Percentiles rank a stretch among this genome's conserved stretches.
Evolutionary conservation across 2,797 vertebrate genomes (phyloP).

Genomic region (Squalus acanthias): DNA sequence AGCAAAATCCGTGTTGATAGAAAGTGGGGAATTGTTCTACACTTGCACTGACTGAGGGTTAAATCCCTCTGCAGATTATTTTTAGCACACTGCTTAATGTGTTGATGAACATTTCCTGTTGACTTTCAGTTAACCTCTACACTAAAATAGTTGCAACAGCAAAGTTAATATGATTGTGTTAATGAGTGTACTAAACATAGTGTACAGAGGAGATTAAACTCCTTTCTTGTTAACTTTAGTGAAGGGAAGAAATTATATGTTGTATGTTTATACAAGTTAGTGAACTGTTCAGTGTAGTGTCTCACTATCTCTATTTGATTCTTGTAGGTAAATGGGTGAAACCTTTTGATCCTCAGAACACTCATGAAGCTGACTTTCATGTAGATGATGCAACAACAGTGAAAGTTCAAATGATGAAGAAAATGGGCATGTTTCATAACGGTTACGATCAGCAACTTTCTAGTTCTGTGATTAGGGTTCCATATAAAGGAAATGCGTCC

Average conservation of each 20-base stretch:
- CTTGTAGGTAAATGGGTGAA: slow-evolving; percentile 71
- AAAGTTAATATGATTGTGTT: not conserved
- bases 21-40: not conserved
- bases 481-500: slow-evolving; percentile 72
- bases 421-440: slow-evolving; percentile 60
- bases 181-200: too few relatives aligned
- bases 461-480: slow-evolving; percentile 68
- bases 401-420: slow-evolving; percentile 82
- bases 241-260: not conserved
- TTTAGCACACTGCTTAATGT: not conserved
- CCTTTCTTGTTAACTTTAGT: not conserved
- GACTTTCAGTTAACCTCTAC: not conserved
- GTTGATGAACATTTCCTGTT: not conserved
- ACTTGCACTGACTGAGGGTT: not conserved
- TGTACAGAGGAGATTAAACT: not conserved
- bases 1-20: not conserved
- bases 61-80: not conserved
- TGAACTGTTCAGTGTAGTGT: too few relatives aligned
- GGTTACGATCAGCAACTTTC: slow-evolving; percentile 62
- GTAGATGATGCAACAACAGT: slow-evolving; percentile 61
- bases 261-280: too few relatives aligned
- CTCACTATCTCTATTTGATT: not conserved
- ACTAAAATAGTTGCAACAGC: not conserved
- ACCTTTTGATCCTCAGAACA: slow-evolving; percentile 66
- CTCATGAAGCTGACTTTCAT: slow-evolving; percentile 63